phyloP scores from a whole-genome alignment of 2,113 vertebrate species.

The Eulemur macaco region DNA sequence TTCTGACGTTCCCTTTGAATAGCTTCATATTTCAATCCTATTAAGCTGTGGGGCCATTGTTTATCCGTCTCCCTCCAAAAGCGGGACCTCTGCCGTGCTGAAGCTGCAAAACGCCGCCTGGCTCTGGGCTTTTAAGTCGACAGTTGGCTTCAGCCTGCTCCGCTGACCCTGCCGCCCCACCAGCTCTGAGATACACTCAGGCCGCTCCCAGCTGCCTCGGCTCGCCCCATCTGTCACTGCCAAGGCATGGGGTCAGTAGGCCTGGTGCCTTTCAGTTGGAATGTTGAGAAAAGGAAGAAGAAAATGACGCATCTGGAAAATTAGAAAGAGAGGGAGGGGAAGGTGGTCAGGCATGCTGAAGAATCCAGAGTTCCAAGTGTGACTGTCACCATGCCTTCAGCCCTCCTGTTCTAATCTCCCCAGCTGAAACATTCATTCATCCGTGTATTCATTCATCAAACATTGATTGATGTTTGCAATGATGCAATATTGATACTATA shows the following conservation, averaged over 20 bases:
- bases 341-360: background rate
- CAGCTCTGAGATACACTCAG: background rate
- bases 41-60: conserved; percentile 57
- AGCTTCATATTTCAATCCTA: conserved; percentile 71
- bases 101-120: conserved; percentile 29
- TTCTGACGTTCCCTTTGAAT: conserved; percentile 68
- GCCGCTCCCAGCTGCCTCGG: background rate
- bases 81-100: conserved; percentile 59
- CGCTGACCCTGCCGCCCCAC: background rate
- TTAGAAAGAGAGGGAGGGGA: fast-evolving
- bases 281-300: background rate
- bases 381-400: fast-evolving
- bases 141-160: background rate
- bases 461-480: too few relatives aligned
- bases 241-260: background rate
- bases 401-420: background rate
- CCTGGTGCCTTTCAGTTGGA: background rate
- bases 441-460: background rate
- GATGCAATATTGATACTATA: too few relatives aligned
- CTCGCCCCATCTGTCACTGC: conserved; percentile 24
- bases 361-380: background rate
- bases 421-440: background rate
- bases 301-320: background rate
- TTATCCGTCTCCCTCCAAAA: conserved; percentile 55
- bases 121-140: background rate